Percentiles rank a stretch among this genome's conserved stretches.
Conservation (phyloP, 2,888 invertebrate genomes). For the Tupiocoris notatus region DNA sequence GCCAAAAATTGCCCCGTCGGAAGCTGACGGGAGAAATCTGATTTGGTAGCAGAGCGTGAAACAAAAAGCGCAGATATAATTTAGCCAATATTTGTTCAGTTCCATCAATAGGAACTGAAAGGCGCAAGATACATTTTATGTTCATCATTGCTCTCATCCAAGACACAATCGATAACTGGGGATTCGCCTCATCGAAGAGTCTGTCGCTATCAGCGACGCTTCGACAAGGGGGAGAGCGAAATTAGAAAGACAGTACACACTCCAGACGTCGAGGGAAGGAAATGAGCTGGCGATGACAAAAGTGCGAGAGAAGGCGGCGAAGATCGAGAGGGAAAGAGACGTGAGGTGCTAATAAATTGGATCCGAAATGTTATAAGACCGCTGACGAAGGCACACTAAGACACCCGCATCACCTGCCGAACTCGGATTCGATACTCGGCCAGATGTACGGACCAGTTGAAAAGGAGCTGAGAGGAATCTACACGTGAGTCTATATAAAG, state of each 20-base stretch:
- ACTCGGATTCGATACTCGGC: background rate
- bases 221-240: background rate
- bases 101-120: too few relatives aligned
- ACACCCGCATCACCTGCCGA: background rate
- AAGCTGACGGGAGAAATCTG: too few relatives aligned
- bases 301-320: background rate
- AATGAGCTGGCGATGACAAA: background rate
- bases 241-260: background rate
- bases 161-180: too few relatives aligned
- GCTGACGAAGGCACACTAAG: background rate
- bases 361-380: background rate
- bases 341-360: background rate
- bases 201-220: background rate
- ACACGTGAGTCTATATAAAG: too few relatives aligned
- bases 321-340: background rate
- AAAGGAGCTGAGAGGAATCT: background rate
- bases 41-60: conserved; percentile 16
- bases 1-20: background rate
- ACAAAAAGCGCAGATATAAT: too few relatives aligned
- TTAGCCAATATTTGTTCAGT: too few relatives aligned
- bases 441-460: background rate
- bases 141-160: too few relatives aligned
- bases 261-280: background rate
- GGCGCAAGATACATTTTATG: too few relatives aligned
- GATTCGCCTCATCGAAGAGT: background rate